Conservation (phyloP, 2,797 vertebrate species). For the Phoeniculus purpureus region DNA sequence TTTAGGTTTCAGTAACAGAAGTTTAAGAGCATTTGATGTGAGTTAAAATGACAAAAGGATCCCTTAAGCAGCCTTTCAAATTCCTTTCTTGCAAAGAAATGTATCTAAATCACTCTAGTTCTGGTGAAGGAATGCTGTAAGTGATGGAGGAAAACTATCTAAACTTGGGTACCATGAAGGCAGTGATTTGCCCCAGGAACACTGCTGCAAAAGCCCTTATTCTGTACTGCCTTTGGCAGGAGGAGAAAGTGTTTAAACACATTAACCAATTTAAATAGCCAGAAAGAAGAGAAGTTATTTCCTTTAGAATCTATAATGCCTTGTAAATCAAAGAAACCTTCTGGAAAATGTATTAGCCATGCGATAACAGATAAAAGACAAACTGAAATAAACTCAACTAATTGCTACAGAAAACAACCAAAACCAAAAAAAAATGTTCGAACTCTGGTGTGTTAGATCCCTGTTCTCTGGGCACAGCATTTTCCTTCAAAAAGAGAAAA, state of each 20-base stretch:
- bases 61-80: neutral
- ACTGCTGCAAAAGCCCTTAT: neutral
- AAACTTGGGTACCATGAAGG: neutral
- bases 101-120: neutral
- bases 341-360: neutral
- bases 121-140: neutral
- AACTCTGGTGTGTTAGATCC: neutral
- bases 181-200: neutral
- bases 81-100: neutral
- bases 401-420: neutral
- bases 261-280: constrained; percentile 18
- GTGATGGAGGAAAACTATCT: neutral
- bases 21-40: neutral
- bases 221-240: constrained; percentile 1
- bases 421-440: neutral
- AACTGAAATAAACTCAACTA: constrained; percentile 4
- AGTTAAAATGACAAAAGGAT: neutral
- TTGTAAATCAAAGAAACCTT: constrained; percentile 33
- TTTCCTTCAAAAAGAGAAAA: constrained; percentile 15
- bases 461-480: neutral
- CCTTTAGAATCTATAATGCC: neutral
- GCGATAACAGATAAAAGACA: constrained; percentile 15
- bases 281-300: neutral
- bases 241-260: neutral
- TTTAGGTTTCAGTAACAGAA: neutral